These are phyloP conservation scores for Mythimna lalbum DNA, from an alignment of 2,888 invertebrate species.

Conservation along the genomic window DNA sequence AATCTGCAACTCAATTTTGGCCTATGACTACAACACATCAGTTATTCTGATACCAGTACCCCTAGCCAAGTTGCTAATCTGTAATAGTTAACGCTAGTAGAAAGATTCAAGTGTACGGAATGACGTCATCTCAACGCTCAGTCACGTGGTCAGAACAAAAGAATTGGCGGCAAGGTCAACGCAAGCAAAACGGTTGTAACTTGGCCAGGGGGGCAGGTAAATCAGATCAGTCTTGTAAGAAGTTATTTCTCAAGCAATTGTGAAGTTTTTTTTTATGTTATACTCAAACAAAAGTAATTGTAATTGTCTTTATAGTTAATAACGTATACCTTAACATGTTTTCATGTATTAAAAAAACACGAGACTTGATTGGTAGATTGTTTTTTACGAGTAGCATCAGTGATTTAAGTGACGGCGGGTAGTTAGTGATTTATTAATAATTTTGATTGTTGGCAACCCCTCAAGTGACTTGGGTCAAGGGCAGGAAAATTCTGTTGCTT, in stretches of 20 bases:
- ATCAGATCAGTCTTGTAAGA: constrained; percentile 4
- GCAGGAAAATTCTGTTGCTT: no score
- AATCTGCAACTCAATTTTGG: not conserved
- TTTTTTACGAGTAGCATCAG: constrained; percentile 3
- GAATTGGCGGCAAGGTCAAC: no score
- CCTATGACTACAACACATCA: not conserved
- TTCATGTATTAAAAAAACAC: constrained; percentile 37
- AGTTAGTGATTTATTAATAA: not conserved
- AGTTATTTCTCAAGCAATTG: constrained; percentile 18
- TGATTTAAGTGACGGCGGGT: constrained; percentile 38
- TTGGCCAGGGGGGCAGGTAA: no score
- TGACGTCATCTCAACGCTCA: no score
- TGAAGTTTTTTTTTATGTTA: constrained; percentile 22
- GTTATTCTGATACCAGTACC: not conserved
- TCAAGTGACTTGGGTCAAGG: no score
- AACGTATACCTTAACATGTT: constrained; percentile 25
- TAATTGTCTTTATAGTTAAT: constrained; percentile 20
- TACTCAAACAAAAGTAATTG: constrained; percentile 28
- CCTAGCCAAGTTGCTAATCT: no score
- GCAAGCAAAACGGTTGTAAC: no score
- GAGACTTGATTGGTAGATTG: constrained; percentile 14
- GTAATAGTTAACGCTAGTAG: no score
- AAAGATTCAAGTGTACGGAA: no score
- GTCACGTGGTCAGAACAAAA: no score
- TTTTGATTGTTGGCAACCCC: no score